A percentile compares a stretch with the other conserved stretches of the same genome.
Evolutionary conservation across 2,888 invertebrate genomes (phyloP).

Genomic region (Drosophila cracens): DNA sequence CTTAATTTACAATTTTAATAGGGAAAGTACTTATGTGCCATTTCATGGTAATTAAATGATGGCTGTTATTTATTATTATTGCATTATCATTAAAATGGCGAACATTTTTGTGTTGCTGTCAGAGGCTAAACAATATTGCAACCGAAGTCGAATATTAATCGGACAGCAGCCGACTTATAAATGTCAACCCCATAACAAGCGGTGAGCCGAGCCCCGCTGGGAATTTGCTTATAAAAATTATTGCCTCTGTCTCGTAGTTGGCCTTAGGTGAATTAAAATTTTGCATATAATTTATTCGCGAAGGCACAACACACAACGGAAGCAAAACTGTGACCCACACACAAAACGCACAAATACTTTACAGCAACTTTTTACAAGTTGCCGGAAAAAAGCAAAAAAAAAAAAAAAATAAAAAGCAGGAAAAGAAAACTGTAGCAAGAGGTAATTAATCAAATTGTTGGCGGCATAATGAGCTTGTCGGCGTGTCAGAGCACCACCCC

Average conservation of each 20-base stretch:
- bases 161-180: slow-evolving; percentile 28
- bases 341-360: slow-evolving; percentile 50
- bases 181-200: slow-evolving; percentile 40
- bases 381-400: slow-evolving; percentile 2
- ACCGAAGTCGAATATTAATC: slow-evolving; percentile 25
- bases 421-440: slow-evolving; percentile 30
- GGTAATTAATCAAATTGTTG: slow-evolving; percentile 80
- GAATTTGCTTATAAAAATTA: slow-evolving; percentile 58
- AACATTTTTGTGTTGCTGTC: slow-evolving; percentile 10
- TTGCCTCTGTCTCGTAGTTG: slow-evolving; percentile 43
- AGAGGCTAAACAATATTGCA: slow-evolving; percentile 20
- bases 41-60: not conserved
- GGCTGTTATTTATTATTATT: slow-evolving; percentile 6
- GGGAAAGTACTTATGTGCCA: not conserved
- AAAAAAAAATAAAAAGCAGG: not conserved
- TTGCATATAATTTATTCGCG: slow-evolving; percentile 71
- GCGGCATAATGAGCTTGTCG: slow-evolving; percentile 73
- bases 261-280: slow-evolving; percentile 63
- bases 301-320: slow-evolving; percentile 47
- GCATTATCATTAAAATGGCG: slow-evolving; percentile 22
- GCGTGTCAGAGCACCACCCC: slow-evolving; percentile 33
- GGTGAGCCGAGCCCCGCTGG: slow-evolving; percentile 26
- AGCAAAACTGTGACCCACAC: slow-evolving; percentile 11
- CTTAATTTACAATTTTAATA: not conserved
- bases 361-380: slow-evolving; percentile 15